Conservation (phyloP, 2,797 vertebrate species). For the Pelodytes ibericus region DNA sequence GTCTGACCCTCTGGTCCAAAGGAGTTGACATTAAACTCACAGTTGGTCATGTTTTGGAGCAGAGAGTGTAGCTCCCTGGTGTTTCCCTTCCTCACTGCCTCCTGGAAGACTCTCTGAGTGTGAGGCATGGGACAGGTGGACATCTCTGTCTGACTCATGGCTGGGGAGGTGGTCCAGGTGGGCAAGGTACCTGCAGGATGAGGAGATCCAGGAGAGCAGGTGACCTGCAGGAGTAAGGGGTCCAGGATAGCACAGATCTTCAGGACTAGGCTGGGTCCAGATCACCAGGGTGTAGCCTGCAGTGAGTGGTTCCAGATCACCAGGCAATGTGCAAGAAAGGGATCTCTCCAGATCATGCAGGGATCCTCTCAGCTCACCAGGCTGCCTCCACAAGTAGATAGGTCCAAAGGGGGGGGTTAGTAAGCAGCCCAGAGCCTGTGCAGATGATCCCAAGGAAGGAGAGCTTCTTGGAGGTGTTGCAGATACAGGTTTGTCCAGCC, state of each 20-base stretch:
- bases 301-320: not conserved
- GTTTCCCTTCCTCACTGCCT: constrained; percentile 95
- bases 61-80: constrained; percentile 94
- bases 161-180: constrained; percentile 57
- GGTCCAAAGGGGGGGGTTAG: too few relatives aligned
- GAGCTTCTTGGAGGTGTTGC: not conserved
- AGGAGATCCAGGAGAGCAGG: not conserved
- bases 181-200: not conserved
- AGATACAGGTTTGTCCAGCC: too few relatives aligned
- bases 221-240: not conserved
- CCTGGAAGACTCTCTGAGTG: constrained; percentile 94
- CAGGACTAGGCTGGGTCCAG: not conserved
- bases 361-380: not conserved
- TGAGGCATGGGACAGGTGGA: constrained; percentile 88
- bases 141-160: constrained; percentile 94
- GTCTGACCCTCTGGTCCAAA: constrained; percentile 98
- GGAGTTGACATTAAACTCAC: constrained; percentile 98
- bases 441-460: not conserved
- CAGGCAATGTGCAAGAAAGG: not conserved
- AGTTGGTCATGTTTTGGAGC: constrained; percentile 95
- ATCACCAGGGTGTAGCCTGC: not conserved
- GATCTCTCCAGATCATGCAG: not conserved
- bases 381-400: too few relatives aligned
- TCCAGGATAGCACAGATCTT: not conserved
- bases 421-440: not conserved